phyloP scores from a whole-genome alignment of 92 coral and sea anemone species.

The Paragorgia papillata region DNA sequence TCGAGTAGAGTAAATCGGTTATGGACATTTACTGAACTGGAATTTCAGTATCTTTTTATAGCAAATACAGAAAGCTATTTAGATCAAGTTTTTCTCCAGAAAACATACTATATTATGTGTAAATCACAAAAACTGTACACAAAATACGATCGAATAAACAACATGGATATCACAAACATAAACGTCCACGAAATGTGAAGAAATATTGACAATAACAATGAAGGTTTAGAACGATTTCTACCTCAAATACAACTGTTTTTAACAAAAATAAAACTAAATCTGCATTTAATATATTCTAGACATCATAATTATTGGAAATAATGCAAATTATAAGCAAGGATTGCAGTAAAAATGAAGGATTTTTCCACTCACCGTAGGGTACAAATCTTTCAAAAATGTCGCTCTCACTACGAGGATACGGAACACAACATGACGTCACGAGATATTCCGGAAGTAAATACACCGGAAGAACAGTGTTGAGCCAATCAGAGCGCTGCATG shows the following conservation, averaged over 20 bases:
- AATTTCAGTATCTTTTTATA: background rate
- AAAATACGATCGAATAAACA: background rate
- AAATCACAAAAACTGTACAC: background rate
- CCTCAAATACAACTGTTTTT: background rate
- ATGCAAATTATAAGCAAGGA: slow-evolving; percentile 15
- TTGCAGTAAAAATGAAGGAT: slow-evolving; percentile 13
- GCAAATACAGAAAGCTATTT: background rate
- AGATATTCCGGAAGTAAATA: slow-evolving; percentile 26
- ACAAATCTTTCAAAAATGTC: slow-evolving; percentile 15
- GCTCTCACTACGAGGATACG: slow-evolving; percentile 6
- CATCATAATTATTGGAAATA: background rate
- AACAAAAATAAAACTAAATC: background rate
- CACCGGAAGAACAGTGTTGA: too few species aligned
- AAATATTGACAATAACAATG: slow-evolving; percentile 18
- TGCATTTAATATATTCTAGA: background rate
- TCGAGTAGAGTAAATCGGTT: background rate
- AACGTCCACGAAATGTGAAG: slow-evolving; percentile 1
- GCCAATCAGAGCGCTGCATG: too few species aligned
- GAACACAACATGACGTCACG: slow-evolving; percentile 46
- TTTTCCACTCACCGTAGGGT: slow-evolving; percentile 45
- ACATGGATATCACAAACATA: background rate
- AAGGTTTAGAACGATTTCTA: background rate
- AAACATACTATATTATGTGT: background rate
- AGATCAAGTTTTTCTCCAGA: background rate
- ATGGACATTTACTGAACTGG: background rate